Conservation (phyloP, 2,113 vertebrate species). For the Ciconia stormi region DNA sequence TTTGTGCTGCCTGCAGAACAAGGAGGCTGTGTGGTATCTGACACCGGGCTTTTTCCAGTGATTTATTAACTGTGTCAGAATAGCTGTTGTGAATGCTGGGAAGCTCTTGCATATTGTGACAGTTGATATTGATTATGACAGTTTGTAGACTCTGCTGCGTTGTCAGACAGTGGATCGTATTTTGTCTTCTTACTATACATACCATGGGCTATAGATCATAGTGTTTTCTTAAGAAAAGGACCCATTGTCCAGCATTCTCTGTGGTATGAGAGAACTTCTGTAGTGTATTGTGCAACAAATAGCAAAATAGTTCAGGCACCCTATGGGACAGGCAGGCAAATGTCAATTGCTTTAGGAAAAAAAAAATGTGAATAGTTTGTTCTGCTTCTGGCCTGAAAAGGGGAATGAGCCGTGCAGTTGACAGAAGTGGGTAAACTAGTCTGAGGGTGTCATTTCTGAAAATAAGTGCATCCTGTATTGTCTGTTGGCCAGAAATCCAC, state of each 20-base stretch:
- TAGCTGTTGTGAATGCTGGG: constrained; percentile 64
- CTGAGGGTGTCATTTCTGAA: neutral
- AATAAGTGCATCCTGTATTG: neutral
- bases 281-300: constrained; percentile 40
- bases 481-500: neutral
- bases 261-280: constrained; percentile 26
- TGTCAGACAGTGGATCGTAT: constrained; percentile 51
- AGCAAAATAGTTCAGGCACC: constrained; percentile 26
- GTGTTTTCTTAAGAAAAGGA: constrained; percentile 42
- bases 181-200: constrained; percentile 63
- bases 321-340: constrained; percentile 29
- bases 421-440: neutral
- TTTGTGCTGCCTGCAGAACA: constrained; percentile 53
- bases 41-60: constrained; percentile 53
- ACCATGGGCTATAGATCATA: constrained; percentile 55
- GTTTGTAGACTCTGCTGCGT: constrained; percentile 53
- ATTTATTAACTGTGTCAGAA: constrained; percentile 75
- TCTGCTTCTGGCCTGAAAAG: neutral
- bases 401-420: neutral
- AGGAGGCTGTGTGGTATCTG: constrained; percentile 58
- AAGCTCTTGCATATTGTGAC: constrained; percentile 62
- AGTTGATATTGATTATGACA: constrained; percentile 75
- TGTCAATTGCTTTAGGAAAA: neutral
- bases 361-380: neutral
- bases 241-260: constrained; percentile 21